Evolutionary conservation across 2,888 invertebrate genomes (phyloP), one percentile per base, ranked within the genome.

Genomic region (Drosophila mulleri): DNA sequence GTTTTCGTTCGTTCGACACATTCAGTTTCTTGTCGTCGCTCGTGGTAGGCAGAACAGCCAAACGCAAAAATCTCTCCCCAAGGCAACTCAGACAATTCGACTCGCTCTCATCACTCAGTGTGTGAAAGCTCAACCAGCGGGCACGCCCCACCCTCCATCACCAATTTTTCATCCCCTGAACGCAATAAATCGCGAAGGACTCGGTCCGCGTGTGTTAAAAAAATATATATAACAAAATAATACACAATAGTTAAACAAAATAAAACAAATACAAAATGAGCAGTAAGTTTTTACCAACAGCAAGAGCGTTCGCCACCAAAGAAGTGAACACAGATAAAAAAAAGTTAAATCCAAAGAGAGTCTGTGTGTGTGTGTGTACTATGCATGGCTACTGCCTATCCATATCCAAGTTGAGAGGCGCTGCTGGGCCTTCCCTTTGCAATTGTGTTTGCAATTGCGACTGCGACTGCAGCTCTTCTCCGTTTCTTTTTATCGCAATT

Each of bases 11-110:
- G 72, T 68, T 77, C 68, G 71, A 70, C 53, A 66, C 81, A 67
- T 81, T 88, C 72, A 90, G 89, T 90, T 88, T 81, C 77, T 88
- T 89, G 83, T 85, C 85, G 88, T 75, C 80, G 85, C 89, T 90
- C 89, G 90, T 89, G 82, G 74, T 75, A 78, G 78, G 89, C 82
- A 85, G 73, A 88, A 82, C 88, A 81, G 76, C 82, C 70, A 67
- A 79, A 63, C 78, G 82, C 75, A 80, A 18, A 67, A 61, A 59
- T 20, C 63, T 79, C 66, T 79, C 68, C 79, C 75, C 50, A 48
- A 77, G 56, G 63, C 76, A 79, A 60, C 48, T 76, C 47, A 39
- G 68, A 58, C 45, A 64, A 48, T 39, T 50, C 41, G 72, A 78
- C 64, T 60, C 71, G 59, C 77, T 80, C 69, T 80, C 69, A 64